These are phyloP conservation scores for Carabus problematicus DNA, from an alignment of 2,888 invertebrate genomes.

Conservation along the genomic window DNA sequence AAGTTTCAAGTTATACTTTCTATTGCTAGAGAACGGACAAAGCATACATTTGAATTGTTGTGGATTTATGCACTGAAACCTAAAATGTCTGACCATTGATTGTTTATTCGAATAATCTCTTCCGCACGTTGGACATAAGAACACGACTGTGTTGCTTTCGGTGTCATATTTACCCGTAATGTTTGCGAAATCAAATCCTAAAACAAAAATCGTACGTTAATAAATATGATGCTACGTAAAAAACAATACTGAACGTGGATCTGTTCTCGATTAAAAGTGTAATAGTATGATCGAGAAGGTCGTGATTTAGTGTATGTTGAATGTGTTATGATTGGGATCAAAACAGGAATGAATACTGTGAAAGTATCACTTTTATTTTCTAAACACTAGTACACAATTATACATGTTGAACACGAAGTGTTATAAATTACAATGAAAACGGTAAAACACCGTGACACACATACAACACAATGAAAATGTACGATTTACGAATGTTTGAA, in stretches of 20 bases:
- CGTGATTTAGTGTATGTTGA: too few relatives aligned
- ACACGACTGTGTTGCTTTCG: not conserved
- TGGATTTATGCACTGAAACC: slow-evolving; percentile 24
- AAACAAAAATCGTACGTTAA: not conserved
- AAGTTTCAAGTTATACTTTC: slow-evolving; percentile 32
- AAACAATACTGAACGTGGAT: not conserved
- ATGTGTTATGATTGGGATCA: too few relatives aligned
- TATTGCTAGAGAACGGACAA: slow-evolving; percentile 16
- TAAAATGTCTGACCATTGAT: slow-evolving; percentile 29
- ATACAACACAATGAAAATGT: too few relatives aligned
- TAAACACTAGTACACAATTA: too few relatives aligned
- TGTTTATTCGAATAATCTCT: slow-evolving; percentile 15
- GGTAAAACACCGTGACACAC: too few relatives aligned
- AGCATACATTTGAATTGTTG: slow-evolving; percentile 19
- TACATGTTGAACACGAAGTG: too few relatives aligned
- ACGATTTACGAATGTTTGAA: too few relatives aligned
- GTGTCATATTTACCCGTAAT: not conserved
- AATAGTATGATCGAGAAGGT: too few relatives aligned
- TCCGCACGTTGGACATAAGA: slow-evolving; percentile 24
- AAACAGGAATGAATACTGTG: too few relatives aligned
- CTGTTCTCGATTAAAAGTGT: not conserved
- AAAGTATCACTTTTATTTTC: too few relatives aligned
- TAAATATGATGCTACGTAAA: not conserved
- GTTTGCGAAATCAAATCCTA: slow-evolving; percentile 7
- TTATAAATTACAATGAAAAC: too few relatives aligned